These are phyloP conservation scores for Bombus picipes DNA, from an alignment of 1,140 invertebrate species.

Conservation along the genomic window DNA sequence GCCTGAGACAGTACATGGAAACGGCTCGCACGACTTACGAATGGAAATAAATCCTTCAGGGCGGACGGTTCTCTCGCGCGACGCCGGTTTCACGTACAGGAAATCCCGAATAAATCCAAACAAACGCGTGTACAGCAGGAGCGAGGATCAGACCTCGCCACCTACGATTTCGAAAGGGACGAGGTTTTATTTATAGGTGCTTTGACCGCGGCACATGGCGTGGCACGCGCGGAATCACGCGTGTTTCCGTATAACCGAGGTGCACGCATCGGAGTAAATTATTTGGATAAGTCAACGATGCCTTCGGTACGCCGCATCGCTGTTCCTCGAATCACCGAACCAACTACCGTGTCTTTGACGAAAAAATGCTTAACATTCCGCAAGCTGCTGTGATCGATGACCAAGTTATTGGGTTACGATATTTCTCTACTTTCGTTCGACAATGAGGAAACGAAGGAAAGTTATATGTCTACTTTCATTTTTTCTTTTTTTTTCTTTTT, in stretches of 20 bases:
- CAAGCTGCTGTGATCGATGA: neutral
- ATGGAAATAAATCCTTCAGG: constrained; percentile 65
- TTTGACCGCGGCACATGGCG: constrained; percentile 69
- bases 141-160: constrained; percentile 62
- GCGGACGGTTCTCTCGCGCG: constrained; percentile 43
- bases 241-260: constrained; percentile 59
- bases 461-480: too few species aligned
- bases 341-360: neutral
- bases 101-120: constrained; percentile 70
- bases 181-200: constrained; percentile 70
- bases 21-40: constrained; percentile 27
- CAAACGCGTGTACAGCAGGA: constrained; percentile 58
- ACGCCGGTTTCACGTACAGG: constrained; percentile 61
- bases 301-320: neutral
- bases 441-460: neutral
- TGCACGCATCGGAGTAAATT: constrained; percentile 66
- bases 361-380: neutral
- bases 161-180: constrained; percentile 70
- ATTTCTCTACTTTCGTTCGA: neutral
- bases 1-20: constrained; percentile 13
- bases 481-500: neutral
- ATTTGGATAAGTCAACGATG: constrained; percentile 69
- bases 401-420: neutral
- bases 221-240: constrained; percentile 67
- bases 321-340: constrained; percentile 51